A percentile compares a stretch with the other conserved stretches of the same genome.
Conservation (phyloP, 1,140 invertebrate genomes). For the Idris sp. region DNA sequence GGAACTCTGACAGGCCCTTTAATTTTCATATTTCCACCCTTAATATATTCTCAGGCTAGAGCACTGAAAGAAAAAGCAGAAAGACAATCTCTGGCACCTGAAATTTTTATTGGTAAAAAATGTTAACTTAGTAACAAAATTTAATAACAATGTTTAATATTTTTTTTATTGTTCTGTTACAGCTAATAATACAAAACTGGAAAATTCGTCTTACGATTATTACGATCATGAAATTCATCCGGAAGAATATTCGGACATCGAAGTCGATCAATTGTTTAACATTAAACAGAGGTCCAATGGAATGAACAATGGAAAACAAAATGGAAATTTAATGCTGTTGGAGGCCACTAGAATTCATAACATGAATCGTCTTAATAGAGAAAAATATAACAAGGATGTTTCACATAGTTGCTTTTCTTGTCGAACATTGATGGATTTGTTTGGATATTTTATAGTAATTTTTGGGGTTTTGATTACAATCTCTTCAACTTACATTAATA, state of each 20-base stretch:
- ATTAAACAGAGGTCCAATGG: slow-evolving; percentile 39
- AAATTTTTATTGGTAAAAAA: no score
- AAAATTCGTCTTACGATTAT: slow-evolving; percentile 69
- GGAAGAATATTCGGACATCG: slow-evolving; percentile 39
- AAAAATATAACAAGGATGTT: slow-evolving; percentile 1
- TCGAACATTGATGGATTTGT: slow-evolving; percentile 68
- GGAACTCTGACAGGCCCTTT: slow-evolving; percentile 90
- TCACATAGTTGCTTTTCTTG: slow-evolving; percentile 10
- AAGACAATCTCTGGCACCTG: slow-evolving; percentile 33
- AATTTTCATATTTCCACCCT: slow-evolving; percentile 89
- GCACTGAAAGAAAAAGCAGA: slow-evolving; percentile 48
- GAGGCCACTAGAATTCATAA: slow-evolving; percentile 52
- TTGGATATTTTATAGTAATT: slow-evolving; percentile 77
- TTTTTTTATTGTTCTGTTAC: slow-evolving; percentile 61
- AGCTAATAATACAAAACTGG: slow-evolving; percentile 13
- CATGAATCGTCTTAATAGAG: slow-evolving; percentile 8
- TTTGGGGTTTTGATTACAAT: slow-evolving; percentile 80
- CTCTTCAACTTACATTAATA: slow-evolving; percentile 81
- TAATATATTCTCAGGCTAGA: slow-evolving; percentile 84
- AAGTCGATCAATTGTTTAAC: slow-evolving; percentile 39
- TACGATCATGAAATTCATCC: slow-evolving; percentile 63
- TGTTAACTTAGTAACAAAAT: no score
- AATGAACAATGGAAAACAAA: slow-evolving; percentile 1
- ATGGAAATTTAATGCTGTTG: slow-evolving; percentile 41
- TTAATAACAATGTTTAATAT: no score